Conservation (phyloP, 2,797 vertebrate genomes). For the Thamnophis elegans region DNA sequence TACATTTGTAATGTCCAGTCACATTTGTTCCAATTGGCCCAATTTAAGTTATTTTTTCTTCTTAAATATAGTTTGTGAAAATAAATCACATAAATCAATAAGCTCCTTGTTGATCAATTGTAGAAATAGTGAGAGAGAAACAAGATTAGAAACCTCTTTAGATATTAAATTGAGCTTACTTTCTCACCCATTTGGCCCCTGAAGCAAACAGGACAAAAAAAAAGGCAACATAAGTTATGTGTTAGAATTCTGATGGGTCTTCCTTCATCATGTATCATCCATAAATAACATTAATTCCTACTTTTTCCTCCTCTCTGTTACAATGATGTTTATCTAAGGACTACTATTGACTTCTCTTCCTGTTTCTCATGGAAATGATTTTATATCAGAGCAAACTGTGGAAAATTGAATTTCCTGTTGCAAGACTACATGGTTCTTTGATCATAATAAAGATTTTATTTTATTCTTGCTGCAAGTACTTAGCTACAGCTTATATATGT, state of each 20-base stretch:
- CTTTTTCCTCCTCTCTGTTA: not conserved
- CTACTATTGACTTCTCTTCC: not conserved
- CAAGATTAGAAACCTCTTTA: not conserved
- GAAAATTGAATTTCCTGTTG: not conserved
- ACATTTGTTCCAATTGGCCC: not conserved
- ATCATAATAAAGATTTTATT: not conserved
- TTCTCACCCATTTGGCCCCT: no score
- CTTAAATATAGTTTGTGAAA: not conserved
- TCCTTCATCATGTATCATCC: not conserved
- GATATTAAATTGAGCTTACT: not conserved
- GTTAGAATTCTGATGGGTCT: not conserved
- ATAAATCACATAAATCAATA: not conserved
- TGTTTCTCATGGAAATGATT: constrained; percentile 9
- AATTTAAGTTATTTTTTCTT: not conserved
- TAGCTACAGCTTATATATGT: not conserved
- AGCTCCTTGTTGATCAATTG: not conserved
- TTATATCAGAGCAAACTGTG: constrained; percentile 24
- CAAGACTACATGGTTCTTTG: not conserved
- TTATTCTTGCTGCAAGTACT: not conserved
- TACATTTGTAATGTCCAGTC: not conserved
- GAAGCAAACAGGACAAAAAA: not conserved
- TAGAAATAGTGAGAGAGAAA: not conserved
- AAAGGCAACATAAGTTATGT: not conserved
- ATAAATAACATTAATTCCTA: constrained; percentile 1
- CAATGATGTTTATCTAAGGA: not conserved